These are phyloP conservation scores for Cossypha niveicapilla DNA, from an alignment of 2,797 vertebrate genomes.

Conservation along the genomic window DNA sequence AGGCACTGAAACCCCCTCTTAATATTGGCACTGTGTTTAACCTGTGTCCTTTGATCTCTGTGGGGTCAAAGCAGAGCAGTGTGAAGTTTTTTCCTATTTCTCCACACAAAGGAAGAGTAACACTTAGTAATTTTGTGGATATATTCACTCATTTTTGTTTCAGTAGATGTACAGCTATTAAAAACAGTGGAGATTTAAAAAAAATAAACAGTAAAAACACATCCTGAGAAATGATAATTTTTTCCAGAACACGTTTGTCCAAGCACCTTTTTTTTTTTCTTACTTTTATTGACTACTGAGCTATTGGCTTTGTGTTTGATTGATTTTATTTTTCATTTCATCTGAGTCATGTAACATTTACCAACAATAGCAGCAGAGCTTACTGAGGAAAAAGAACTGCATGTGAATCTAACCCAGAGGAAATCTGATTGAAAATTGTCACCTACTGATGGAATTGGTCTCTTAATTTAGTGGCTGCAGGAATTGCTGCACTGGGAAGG, in stretches of 20 bases:
- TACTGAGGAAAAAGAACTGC: neutral
- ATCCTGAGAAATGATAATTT: neutral
- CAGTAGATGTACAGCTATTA: neutral
- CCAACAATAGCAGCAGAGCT: neutral
- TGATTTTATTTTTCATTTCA: neutral
- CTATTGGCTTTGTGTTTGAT: neutral
- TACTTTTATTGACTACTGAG: neutral
- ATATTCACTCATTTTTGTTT: neutral
- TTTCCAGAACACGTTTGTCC: neutral
- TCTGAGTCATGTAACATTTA: neutral
- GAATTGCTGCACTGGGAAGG: neutral
- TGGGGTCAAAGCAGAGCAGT: neutral
- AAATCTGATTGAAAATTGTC: neutral
- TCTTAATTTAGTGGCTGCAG: neutral
- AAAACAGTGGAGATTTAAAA: neutral
- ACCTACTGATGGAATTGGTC: neutral
- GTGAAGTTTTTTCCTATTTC: neutral
- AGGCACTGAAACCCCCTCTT: neutral
- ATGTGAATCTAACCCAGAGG: neutral
- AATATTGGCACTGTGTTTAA: fast-evolving
- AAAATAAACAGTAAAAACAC: neutral
- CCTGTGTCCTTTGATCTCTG: neutral
- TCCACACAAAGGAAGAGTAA: neutral
- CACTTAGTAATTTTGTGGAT: neutral
- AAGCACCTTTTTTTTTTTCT: neutral